Conservation (phyloP, 1,140 invertebrate genomes). For the Achroia grisella region DNA sequence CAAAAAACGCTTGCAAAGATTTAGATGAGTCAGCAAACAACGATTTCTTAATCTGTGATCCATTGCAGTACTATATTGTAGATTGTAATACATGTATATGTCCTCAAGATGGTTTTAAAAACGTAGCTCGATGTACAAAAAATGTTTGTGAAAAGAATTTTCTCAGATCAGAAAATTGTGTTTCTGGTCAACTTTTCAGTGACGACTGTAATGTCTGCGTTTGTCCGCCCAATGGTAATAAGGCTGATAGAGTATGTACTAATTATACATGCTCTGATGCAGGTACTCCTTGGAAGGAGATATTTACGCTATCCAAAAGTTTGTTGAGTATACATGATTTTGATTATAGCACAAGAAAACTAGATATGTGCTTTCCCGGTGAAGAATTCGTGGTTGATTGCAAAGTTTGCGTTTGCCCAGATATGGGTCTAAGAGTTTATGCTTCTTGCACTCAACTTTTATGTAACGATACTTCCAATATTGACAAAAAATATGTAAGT, state of each 20-base stretch:
- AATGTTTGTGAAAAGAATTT: slow-evolving; percentile 46
- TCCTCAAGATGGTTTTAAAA: slow-evolving; percentile 47
- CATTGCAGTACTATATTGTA: slow-evolving; percentile 51
- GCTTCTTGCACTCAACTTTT: slow-evolving; percentile 34
- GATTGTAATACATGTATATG: slow-evolving; percentile 62
- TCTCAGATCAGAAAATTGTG: slow-evolving; percentile 42
- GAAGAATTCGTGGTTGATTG: slow-evolving; percentile 50
- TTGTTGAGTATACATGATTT: slow-evolving; percentile 23
- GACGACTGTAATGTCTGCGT: slow-evolving; percentile 67
- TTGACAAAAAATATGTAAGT: too few species aligned
- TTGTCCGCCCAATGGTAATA: slow-evolving; percentile 63
- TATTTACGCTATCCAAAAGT: slow-evolving; percentile 34
- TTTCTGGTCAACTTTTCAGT: slow-evolving; percentile 53
- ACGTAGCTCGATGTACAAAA: slow-evolving; percentile 52
- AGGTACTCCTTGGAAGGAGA: slow-evolving; percentile 32
- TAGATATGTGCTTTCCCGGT: slow-evolving; percentile 52
- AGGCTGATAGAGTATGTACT: slow-evolving; percentile 56
- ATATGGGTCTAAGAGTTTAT: slow-evolving; percentile 46
- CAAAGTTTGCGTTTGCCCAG: slow-evolving; percentile 50
- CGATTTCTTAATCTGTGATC: slow-evolving; percentile 44
- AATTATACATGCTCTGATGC: slow-evolving; percentile 35
- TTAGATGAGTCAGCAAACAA: slow-evolving; percentile 8
- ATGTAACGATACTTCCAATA: slow-evolving; percentile 28
- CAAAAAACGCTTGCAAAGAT: slow-evolving; percentile 42
- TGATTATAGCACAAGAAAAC: slow-evolving; percentile 23